Evolutionary conservation across 1,140 invertebrate genomes (phyloP).

Genomic region (Cardiocondyla obscurior): DNA sequence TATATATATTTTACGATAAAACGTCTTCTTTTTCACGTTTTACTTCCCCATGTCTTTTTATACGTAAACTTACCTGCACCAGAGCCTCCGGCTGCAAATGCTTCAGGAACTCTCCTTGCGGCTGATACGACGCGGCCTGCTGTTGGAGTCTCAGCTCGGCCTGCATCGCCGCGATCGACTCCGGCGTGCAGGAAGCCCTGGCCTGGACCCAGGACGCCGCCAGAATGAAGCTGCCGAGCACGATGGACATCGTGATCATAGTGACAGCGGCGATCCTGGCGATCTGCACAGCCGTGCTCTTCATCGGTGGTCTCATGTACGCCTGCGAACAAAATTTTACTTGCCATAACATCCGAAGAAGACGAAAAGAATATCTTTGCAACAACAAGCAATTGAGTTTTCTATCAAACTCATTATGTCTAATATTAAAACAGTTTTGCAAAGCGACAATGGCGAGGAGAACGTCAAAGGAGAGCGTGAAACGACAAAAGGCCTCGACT

Average conservation of each 20-base stretch:
- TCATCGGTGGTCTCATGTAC: slow-evolving; percentile 87
- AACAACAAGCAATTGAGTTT: neutral
- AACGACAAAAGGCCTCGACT: slow-evolving; percentile 79
- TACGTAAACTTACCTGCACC: slow-evolving; percentile 81
- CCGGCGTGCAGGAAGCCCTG: slow-evolving; percentile 87
- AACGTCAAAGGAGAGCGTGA: slow-evolving; percentile 66
- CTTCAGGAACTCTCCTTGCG: slow-evolving; percentile 83
- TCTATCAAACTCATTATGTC: neutral
- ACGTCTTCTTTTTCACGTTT: neutral
- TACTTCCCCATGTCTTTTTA: neutral
- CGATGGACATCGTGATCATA: slow-evolving; percentile 89
- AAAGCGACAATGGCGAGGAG: slow-evolving; percentile 39
- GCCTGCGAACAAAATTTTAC: slow-evolving; percentile 84
- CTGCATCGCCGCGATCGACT: slow-evolving; percentile 79
- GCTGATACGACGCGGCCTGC: slow-evolving; percentile 74
- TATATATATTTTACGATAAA: neutral
- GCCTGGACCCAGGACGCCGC: slow-evolving; percentile 92
- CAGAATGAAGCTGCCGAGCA: slow-evolving; percentile 91
- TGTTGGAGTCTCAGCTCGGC: slow-evolving; percentile 76
- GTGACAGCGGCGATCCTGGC: slow-evolving; percentile 91
- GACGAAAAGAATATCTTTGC: neutral
- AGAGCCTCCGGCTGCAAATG: slow-evolving; percentile 84
- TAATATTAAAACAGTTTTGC: slow-evolving; percentile 29
- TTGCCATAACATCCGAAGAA: neutral
- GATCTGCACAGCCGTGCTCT: slow-evolving; percentile 91